These are phyloP conservation scores for Astatoreochromis straeleni DNA, from an alignment of 2,113 vertebrate genomes.

Conservation along the genomic window DNA sequence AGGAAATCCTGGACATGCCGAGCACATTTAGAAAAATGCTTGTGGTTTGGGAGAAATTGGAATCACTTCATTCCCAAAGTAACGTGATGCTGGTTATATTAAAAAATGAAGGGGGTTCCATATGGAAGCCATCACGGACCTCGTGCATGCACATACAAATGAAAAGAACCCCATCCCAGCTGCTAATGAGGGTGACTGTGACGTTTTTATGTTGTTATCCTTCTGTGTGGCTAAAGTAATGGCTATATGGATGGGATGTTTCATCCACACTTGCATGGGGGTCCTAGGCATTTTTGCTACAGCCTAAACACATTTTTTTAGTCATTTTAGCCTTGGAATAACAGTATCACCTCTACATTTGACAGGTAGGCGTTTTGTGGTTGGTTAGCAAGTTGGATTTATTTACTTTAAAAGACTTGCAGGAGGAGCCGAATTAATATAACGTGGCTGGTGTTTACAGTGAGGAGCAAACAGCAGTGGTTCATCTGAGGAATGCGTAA, in stretches of 20 bases:
- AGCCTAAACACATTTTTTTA: constrained; percentile 52
- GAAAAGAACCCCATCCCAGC: constrained; percentile 20
- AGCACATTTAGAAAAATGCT: constrained; percentile 69
- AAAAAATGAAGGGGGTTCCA: constrained; percentile 61
- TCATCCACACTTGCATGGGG: constrained; percentile 30
- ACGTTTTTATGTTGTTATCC: constrained; percentile 66
- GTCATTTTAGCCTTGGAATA: constrained; percentile 42
- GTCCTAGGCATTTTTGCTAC: constrained; percentile 39
- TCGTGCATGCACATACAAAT: constrained; percentile 44
- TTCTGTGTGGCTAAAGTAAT: constrained; percentile 65
- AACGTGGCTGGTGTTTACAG: background rate
- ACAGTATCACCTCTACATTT: constrained; percentile 31
- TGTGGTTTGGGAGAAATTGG: constrained; percentile 69
- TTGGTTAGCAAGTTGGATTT: constrained; percentile 37
- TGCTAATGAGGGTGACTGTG: constrained; percentile 66
- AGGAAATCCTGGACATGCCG: constrained; percentile 74
- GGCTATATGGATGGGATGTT: constrained; percentile 34
- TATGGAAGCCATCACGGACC: constrained; percentile 68
- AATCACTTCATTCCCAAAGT: constrained; percentile 63
- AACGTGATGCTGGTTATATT: constrained; percentile 67
- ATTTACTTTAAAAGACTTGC: constrained; percentile 44
- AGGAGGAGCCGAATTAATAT: constrained; percentile 8
- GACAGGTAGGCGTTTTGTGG: constrained; percentile 42
- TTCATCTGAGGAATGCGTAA: background rate
- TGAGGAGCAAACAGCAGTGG: background rate